Evolutionary conservation across 2,113 vertebrate genomes (phyloP).

Genomic region (Labeo rohita): DNA sequence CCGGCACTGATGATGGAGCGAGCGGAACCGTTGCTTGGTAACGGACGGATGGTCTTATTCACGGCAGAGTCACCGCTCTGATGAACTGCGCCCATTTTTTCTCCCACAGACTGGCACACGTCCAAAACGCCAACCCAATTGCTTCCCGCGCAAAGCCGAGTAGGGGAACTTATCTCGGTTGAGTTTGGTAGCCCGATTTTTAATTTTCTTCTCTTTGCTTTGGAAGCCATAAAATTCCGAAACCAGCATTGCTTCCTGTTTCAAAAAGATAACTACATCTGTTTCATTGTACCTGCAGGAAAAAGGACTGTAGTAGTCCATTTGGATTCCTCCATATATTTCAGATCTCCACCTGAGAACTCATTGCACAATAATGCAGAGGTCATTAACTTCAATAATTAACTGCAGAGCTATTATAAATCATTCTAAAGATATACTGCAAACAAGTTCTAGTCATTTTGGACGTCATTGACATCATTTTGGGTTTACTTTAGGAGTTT

Average conservation of each 20-base stretch:
- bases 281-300: neutral
- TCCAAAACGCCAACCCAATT: constrained; percentile 19
- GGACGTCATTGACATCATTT: neutral
- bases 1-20: constrained; percentile 31
- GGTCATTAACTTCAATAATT: neutral
- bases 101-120: neutral
- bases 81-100: constrained; percentile 29
- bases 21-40: constrained; percentile 28
- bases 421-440: neutral
- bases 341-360: neutral
- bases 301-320: neutral
- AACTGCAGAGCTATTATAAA: neutral
- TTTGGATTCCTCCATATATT: neutral
- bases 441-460: neutral
- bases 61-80: constrained; percentile 17
- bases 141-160: neutral
- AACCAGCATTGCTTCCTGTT: neutral
- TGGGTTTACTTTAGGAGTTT: neutral
- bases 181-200: neutral
- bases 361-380: neutral
- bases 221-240: neutral
- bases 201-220: neutral
- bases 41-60: constrained; percentile 41
- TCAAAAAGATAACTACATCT: constrained; percentile 13
- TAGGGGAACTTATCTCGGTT: neutral